Percentiles rank a stretch among this genome's conserved stretches.
Conservation (phyloP, 2,888 invertebrate species). For the Daptonema setosum region DNA sequence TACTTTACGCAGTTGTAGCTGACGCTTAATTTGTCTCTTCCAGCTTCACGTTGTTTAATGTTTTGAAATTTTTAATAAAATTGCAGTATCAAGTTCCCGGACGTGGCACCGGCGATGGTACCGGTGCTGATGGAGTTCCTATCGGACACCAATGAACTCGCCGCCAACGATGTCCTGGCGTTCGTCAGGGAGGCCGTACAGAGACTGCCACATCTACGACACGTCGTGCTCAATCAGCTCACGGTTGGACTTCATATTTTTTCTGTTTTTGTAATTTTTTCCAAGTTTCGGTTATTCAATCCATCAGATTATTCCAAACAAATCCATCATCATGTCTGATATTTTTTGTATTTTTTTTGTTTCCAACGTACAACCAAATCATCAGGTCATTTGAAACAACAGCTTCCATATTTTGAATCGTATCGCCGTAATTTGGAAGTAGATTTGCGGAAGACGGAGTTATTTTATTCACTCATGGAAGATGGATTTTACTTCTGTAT, state of each 20-base stretch:
- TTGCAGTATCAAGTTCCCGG: conserved; percentile 44
- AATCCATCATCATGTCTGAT: too few relatives aligned
- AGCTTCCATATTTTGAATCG: too few relatives aligned
- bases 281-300: too few relatives aligned
- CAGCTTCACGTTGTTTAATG: conserved; percentile 37
- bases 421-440: too few relatives aligned
- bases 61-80: conserved; percentile 48
- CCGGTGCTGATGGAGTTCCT: conserved; percentile 82
- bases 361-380: too few relatives aligned
- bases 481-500: too few relatives aligned
- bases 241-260: conserved; percentile 9
- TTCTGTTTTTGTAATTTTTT: background rate
- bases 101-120: conserved; percentile 68
- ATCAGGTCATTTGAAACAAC: too few relatives aligned
- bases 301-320: too few relatives aligned
- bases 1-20: too few relatives aligned
- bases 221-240: conserved; percentile 51
- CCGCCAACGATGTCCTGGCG: conserved; percentile 74
- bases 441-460: too few relatives aligned
- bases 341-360: background rate
- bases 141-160: conserved; percentile 51
- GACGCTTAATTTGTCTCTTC: too few relatives aligned
- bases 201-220: conserved; percentile 56
- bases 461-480: too few relatives aligned
- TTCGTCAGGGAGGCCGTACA: conserved; percentile 91